phyloP scores from a whole-genome alignment of 2,113 vertebrate species.

The Progne subis region DNA sequence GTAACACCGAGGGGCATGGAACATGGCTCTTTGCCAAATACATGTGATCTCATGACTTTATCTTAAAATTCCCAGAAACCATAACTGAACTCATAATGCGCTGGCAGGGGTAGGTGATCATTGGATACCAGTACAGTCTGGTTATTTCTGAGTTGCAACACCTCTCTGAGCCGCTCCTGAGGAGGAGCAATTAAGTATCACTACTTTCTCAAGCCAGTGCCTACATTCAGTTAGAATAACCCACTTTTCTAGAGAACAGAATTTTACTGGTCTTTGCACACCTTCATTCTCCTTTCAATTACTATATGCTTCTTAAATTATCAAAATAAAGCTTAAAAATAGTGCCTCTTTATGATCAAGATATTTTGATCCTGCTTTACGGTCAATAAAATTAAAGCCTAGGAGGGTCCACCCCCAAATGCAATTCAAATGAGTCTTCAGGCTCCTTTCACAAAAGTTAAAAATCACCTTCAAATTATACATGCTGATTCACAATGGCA shows the following conservation, averaged over 20 bases:
- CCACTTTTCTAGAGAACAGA: neutral
- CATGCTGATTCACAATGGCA: neutral
- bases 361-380: neutral
- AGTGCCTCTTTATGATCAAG: neutral
- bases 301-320: neutral
- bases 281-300: neutral
- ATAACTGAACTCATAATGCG: neutral
- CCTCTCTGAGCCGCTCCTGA: neutral
- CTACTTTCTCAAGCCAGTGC: neutral
- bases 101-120: neutral
- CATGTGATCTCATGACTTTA: neutral
- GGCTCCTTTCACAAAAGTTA: neutral
- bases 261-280: neutral
- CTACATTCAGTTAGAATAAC: neutral
- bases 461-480: neutral
- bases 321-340: neutral
- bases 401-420: neutral
- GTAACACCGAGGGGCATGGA: neutral
- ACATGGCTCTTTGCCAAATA: neutral
- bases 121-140: neutral
- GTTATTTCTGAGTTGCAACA: neutral
- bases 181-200: neutral
- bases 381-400: neutral
- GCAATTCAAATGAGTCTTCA: neutral
- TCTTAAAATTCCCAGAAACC: neutral